Evolutionary conservation across 2,888 invertebrate species (phyloP), one percentile per base, ranked within the genome.

Genomic region (Rapana venosa): DNA sequence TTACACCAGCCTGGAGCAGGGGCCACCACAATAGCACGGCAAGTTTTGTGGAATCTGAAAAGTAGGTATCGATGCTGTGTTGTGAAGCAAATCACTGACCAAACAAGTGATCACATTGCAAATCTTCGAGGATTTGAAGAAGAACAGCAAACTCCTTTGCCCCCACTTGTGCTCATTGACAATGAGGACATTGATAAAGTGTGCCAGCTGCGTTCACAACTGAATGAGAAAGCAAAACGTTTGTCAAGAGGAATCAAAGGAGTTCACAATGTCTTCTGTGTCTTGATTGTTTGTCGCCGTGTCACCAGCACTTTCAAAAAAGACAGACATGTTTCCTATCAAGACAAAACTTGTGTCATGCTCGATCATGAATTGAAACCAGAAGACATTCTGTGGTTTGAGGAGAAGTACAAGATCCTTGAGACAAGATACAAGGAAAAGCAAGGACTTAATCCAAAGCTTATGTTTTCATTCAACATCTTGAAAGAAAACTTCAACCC

Each of bases 1-100:
- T 90, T 91, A 70, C 94, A 94, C 88, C 94, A 94, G 86, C 93
- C 94, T 47, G 94, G 94, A 5, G 93, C 94, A 26, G 94, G 94
- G 1, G 94, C 93, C 36, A 94, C 93, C 0, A 94, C 94, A 8
- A 91, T 92, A 58, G 93, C 94, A 58, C 93, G 90, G 81, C 92
- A 94, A n/a, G 86, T 94, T 20, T 90, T 94, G 17, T 94, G 94
- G 94, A 92, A 93, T 30, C 88, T 93, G 58, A 91, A 91, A 84
- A 88, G 91, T 84, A 70, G 89, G 32, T 93, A 92, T 32, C 87
- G 94, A 56, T 94, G 94, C 85, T 93, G 93, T 88, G 89, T 93
- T 35, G 90, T 94, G 0, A 92, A 91, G n/a, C 77, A 92, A 58
- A 92, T 94, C 35, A 93, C 93, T 26, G 92, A 93, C 15, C 88